Percentiles rank a stretch among this genome's conserved stretches.
Evolutionary conservation across 1,140 invertebrate species (phyloP).

Genomic region (Psix sp.): DNA sequence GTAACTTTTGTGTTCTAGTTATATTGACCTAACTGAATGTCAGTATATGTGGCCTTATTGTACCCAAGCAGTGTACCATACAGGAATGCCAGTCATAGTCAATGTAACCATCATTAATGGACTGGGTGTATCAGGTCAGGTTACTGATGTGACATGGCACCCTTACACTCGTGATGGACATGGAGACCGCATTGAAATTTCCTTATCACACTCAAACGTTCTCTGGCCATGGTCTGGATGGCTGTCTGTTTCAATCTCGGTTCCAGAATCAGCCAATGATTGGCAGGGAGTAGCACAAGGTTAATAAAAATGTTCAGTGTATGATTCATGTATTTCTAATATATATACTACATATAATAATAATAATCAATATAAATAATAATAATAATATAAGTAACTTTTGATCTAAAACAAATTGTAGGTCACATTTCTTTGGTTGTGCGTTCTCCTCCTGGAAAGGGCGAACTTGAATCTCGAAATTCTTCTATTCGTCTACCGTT

Average conservation of each 20-base stretch:
- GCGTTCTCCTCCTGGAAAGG: constrained; percentile 86
- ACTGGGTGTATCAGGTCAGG: constrained; percentile 89
- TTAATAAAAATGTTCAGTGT: background rate
- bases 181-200: constrained; percentile 84
- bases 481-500: constrained; percentile 88
- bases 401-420: constrained; percentile 31
- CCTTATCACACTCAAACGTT: constrained; percentile 86
- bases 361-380: background rate
- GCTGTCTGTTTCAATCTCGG: constrained; percentile 84
- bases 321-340: background rate
- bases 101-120: constrained; percentile 95
- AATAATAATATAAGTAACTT: background rate
- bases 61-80: constrained; percentile 94
- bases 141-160: constrained; percentile 85
- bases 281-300: constrained; percentile 86
- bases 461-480: constrained; percentile 80
- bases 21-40: constrained; percentile 95
- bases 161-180: constrained; percentile 86
- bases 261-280: constrained; percentile 78
- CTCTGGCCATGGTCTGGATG: constrained; percentile 99
- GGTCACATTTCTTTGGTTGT: constrained; percentile 91
- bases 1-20: constrained; percentile 81
- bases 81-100: constrained; percentile 90
- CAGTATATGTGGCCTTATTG: constrained; percentile 99
- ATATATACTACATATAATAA: background rate